Percentiles rank a stretch among this genome's conserved stretches.
Evolutionary conservation across 2,113 vertebrate species (phyloP).

Genomic region (Thymallus thymallus): DNA sequence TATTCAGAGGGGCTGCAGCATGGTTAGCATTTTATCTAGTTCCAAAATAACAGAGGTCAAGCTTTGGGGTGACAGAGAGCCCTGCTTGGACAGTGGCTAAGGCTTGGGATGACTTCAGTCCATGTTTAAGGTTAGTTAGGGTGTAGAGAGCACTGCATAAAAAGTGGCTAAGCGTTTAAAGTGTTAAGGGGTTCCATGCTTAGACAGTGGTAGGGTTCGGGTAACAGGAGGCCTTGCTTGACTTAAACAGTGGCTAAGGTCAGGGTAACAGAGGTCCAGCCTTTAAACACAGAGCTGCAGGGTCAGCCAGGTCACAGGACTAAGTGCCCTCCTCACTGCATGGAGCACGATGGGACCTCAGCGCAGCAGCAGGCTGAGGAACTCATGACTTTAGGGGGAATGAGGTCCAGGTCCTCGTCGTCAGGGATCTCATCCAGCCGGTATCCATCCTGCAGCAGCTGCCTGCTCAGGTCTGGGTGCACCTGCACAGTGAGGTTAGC

Average conservation of each 20-base stretch:
- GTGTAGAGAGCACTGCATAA: slow-evolving; percentile 16
- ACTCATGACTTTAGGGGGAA: slow-evolving; percentile 87
- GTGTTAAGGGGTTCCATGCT: slow-evolving; percentile 33
- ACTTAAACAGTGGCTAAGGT: slow-evolving; percentile 17
- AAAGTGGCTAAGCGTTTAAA: slow-evolving; percentile 30
- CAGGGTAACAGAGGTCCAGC: slow-evolving; percentile 19
- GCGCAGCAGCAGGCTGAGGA: slow-evolving; percentile 83
- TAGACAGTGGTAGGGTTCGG: slow-evolving; percentile 35
- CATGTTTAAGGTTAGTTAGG: slow-evolving; percentile 12
- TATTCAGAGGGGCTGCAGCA: slow-evolving; percentile 17
- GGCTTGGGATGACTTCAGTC: slow-evolving; percentile 52
- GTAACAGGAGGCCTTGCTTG: slow-evolving; percentile 27
- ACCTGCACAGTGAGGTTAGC: slow-evolving; percentile 74
- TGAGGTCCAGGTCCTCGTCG: slow-evolving; percentile 94
- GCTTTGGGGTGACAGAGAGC: slow-evolving; percentile 55
- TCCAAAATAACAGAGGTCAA: slow-evolving; percentile 44
- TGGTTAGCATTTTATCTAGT: slow-evolving; percentile 28
- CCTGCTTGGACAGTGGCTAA: slow-evolving; percentile 55
- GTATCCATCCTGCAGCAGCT: slow-evolving; percentile 93
- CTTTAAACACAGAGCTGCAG: slow-evolving; percentile 2
- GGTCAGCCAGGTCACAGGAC: background rate
- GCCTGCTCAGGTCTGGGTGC: slow-evolving; percentile 88
- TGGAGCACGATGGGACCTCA: slow-evolving; percentile 76
- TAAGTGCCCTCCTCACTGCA: slow-evolving; percentile 75
- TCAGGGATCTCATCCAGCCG: slow-evolving; percentile 94